phyloP scores from a whole-genome alignment of 2,113 vertebrate species.

The Elaphurus davidianus region DNA sequence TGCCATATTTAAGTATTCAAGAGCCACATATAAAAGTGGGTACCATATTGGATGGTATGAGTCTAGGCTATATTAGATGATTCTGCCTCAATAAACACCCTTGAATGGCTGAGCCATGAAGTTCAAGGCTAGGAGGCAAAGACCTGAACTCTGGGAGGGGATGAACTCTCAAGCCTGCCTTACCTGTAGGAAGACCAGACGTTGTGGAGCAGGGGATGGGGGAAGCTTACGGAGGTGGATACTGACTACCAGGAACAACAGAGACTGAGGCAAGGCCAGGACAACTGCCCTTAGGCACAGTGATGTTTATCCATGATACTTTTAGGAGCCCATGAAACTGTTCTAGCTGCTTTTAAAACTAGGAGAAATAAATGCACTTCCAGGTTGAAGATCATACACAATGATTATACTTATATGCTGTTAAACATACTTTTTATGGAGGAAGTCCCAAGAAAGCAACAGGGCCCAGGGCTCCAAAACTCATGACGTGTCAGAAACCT shows the following conservation, averaged over 20 bases:
- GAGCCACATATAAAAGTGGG: not conserved
- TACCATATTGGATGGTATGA: accelerated
- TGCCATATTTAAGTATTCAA: not conserved
- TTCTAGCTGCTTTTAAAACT: not conserved
- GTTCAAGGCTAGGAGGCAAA: not conserved
- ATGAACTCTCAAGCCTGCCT: accelerated
- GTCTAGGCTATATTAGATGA: not conserved
- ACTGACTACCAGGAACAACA: not conserved
- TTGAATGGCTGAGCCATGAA: accelerated
- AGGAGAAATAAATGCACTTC: not conserved
- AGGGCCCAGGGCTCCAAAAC: not conserved
- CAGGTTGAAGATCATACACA: no score
- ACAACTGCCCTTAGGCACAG: not conserved
- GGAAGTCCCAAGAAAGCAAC: no score
- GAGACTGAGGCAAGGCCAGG: not conserved
- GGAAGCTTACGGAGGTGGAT: accelerated
- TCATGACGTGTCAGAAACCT: accelerated
- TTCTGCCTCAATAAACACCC: not conserved
- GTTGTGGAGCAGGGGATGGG: accelerated
- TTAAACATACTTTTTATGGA: not conserved
- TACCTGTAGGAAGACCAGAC: not conserved
- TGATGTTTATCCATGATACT: accelerated
- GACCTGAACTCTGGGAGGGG: not conserved
- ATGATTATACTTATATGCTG: not conserved
- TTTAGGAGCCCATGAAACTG: not conserved